Evolutionary conservation across 1,140 invertebrate species (phyloP).

Genomic region (Whitmania pigra): DNA sequence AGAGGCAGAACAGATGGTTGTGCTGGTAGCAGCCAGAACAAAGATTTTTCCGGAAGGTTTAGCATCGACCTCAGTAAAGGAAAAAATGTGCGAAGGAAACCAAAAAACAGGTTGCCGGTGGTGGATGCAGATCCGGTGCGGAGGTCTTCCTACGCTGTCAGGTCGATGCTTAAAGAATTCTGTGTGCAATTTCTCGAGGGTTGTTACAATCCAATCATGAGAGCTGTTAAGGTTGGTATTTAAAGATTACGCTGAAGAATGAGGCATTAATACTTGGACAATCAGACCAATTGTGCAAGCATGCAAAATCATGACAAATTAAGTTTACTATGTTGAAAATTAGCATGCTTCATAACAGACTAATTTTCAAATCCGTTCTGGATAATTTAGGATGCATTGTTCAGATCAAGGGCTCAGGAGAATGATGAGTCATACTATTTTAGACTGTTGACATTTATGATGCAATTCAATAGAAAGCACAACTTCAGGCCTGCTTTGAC

Average conservation of each 20-base stretch:
- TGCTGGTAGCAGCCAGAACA: not conserved
- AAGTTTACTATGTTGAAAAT: too few species aligned
- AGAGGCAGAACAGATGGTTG: not conserved
- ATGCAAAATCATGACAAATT: too few species aligned
- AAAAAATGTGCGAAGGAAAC: conserved; percentile 49
- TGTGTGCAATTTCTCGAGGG: conserved; percentile 80
- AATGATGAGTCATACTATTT: conserved; percentile 84
- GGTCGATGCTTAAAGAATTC: conserved; percentile 81
- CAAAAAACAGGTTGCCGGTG: conserved; percentile 55
- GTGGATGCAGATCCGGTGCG: conserved; percentile 49
- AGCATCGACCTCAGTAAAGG: conserved; percentile 53
- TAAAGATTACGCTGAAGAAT: not conserved
- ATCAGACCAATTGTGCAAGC: too few species aligned
- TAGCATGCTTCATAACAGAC: too few species aligned
- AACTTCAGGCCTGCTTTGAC: conserved; percentile 73
- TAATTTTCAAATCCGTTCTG: not conserved
- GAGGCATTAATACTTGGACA: too few species aligned
- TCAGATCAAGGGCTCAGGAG: conserved; percentile 51
- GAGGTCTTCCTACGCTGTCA: conserved; percentile 62
- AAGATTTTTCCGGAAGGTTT: not conserved
- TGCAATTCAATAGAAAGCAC: conserved; percentile 83
- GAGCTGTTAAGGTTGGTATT: conserved; percentile 53
- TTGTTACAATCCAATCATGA: conserved; percentile 82
- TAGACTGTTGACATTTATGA: conserved; percentile 86
- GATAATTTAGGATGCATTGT: conserved; percentile 42